Evolutionary conservation across 2,113 vertebrate genomes (phyloP).

Genomic region (Tiliqua scincoides): DNA sequence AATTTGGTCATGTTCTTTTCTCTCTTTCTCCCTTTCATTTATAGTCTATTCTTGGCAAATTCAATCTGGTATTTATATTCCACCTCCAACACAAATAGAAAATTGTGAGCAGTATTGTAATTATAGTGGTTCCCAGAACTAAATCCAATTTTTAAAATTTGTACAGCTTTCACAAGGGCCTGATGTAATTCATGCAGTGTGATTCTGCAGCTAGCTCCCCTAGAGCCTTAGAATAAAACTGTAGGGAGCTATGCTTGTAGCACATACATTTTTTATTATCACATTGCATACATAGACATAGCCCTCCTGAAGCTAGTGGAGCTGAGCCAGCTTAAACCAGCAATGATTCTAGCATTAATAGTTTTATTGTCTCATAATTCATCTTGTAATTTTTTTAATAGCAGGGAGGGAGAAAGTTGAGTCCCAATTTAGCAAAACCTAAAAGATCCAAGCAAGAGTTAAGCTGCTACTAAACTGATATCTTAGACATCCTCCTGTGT

Average conservation of each 20-base stretch:
- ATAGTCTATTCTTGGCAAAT: neutral
- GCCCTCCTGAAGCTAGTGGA: neutral
- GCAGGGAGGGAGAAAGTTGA: neutral
- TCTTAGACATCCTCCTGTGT: neutral
- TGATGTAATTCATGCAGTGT: neutral
- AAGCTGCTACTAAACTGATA: neutral
- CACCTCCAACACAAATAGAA: neutral
- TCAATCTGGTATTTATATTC: neutral
- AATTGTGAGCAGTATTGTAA: neutral
- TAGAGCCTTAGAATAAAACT: constrained; percentile 3
- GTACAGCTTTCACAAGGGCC: neutral
- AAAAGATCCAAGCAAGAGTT: neutral
- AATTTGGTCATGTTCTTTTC: neutral
- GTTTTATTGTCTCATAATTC: neutral
- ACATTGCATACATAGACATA: neutral
- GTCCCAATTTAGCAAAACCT: neutral
- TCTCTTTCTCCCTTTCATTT: neutral
- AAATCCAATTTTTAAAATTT: neutral
- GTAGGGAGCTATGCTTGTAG: neutral
- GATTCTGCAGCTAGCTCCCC: neutral
- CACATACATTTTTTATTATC: neutral
- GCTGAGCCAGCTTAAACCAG: constrained; percentile 4
- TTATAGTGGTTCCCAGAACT: neutral
- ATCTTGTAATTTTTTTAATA: neutral
- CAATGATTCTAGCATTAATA: neutral